Base-by-base conservation (phyloP, 2,888 invertebrate species). In the Heliconius ismenius region DNA sequence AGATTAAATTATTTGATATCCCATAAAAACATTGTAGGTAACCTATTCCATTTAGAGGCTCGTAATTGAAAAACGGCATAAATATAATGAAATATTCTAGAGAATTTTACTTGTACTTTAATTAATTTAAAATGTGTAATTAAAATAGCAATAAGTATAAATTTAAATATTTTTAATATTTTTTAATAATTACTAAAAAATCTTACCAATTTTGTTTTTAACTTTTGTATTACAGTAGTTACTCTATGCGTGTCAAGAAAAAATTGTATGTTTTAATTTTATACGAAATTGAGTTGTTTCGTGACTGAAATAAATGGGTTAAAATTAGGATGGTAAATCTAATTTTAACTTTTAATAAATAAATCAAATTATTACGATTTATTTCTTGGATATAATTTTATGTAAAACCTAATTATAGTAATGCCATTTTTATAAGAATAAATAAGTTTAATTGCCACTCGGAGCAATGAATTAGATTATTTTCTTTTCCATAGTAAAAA, bases 261-360 rank as follows among this genome's bases (percentile, higher is more conserved):
- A 6, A n/a, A n/a, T 28, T 32, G 18, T 64, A 36, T 28, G 65
- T 65, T n/a, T 36, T 36, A 24, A 39, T 58, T 36, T 18, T 11
- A 18, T 64, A 64, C 11, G 28, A 11, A 32, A 64, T 36, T 21
- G 36, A 11, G 21, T 11, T 36, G 7, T 43, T 67, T 67, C 67
- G 39, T 67, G 43, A 67, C 67, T 18, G 67, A 67, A 67, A 67
- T 39, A 43, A 43, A 67, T 15, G 24, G 15, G 3, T 24, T 67
- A 67, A 9, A 24, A 43, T 26, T 24, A 2, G 18, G 3, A 18
- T 18, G 43, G 43, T 49, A 67, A 36, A n/a, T 64, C 13, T 67
- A 67, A 67, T 24, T 67, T 67, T 67, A 39, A 24, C 65, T 67
- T 39, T 39, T 24, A 15, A 39, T 39, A 6, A 39, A 39, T 67